Evolutionary conservation across 1,140 invertebrate genomes (phyloP), one percentile per base, ranked within the genome.

Genomic region (Dreissena rostriformis): DNA sequence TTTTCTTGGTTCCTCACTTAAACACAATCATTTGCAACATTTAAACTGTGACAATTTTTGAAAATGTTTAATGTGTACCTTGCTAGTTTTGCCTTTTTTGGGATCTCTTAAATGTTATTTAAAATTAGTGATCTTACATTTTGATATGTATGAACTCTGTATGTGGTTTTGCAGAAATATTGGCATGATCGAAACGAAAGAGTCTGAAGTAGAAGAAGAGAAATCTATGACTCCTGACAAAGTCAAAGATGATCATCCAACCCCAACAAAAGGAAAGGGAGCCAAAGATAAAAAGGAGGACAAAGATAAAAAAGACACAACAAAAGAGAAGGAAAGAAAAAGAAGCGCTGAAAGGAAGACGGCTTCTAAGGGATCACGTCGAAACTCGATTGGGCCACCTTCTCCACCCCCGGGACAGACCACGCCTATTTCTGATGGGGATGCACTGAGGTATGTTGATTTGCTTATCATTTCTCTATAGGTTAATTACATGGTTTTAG

Each of bases 371-470:
- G 79, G 61, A 51, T 84, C 82, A 0, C 83, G 91, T 22, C 83
- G 90, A 22, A 89, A 87, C 66, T 92, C 91, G 12, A 81, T 89
- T 52, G 78, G 82, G 26, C 80, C 87, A 17, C 53, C 87, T 0
- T 90, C 91, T 28, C 91, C 92, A 29, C 91, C 91, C 11, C 91
- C 89, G 63, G 92, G 91, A 17, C 88, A 88, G 15, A 80, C 84
- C 29, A 91, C 92, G 0, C 92, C 93, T n/a, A 86, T 86, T 22
- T 92, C 91, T 14, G 92, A 93, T 79, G 84, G 85, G 24, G 92
- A 93, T 77, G 88, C 80, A 52, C 57, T 88, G 55, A 92, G 91
- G 92, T 92, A 85, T 68, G 86, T 39, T 39, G 39, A 39, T 39
- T 39, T 39, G 2, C n/a, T 39, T 39, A 5, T 39, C 39, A 39